Base-by-base conservation (phyloP, 2,113 vertebrate genomes). In the Nycticorax nycticorax region DNA sequence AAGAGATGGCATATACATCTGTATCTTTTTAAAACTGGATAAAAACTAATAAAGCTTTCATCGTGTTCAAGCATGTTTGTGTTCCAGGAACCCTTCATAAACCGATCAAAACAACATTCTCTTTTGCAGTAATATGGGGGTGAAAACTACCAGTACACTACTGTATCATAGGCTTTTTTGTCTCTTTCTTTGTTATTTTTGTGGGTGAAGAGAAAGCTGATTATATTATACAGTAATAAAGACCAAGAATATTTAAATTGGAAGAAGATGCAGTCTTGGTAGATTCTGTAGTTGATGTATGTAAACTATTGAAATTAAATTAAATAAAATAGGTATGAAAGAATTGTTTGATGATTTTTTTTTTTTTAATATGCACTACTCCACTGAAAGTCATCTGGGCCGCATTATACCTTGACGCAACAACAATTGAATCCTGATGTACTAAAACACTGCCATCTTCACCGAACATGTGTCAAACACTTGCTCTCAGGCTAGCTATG, bases 381-480 rank as follows among this genome's bases (percentile, higher is more conserved):
- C 73, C 64, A 82, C 93, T 96, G 78, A 57, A 93, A 94, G 88
- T 91, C 95, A 97, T 97, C 95, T 97, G 96, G 93, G 69, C 76
- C 0, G 1, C 76, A 97, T 97, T 97, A 97, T 96, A 97, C 93
- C 96, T 96, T 95, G 94, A 97, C 8, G 74, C 88, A 97, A 94
- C 72, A 96, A 74, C 93, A 96, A 97, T 95, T 96, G 94, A 92
- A 97, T 97, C 96, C 97, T 93, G 72, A 94, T 91, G 92, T 72
- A 93, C 76, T 83, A 89, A 41, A 48, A 84, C 55, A 56, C 57
- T 74, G 92, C 89, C 79, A 92, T 97, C 94, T 89, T 97, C 88
- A 94, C 84, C 52, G 72, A 97, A 97, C 95, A 97, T 77, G 53
- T 96, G 95, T 95, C 95, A 95, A 91, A 97, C 95, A 97, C 87